Evolutionary conservation across 2,888 invertebrate genomes (phyloP), one percentile per base, ranked within the genome.

Genomic region (Leptinotarsa rubiginosa): DNA sequence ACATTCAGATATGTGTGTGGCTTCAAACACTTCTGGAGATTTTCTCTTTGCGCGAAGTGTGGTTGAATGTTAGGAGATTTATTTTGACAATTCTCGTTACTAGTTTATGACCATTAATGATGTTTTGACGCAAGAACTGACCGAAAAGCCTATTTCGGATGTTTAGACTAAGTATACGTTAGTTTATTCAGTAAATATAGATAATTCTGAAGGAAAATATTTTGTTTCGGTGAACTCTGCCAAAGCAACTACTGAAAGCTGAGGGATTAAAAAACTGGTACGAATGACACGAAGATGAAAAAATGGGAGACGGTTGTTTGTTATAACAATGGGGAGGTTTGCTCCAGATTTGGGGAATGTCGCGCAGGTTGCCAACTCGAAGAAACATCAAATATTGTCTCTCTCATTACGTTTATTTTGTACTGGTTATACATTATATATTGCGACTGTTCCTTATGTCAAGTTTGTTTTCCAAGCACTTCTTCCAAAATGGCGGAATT

Each of bases 151-250:
- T 41, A 41, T 41, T 41, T 56, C 13, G 22, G 18, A 56, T 56
- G 56, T 56, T 56, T 56, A 56, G 56, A 22, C 56, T 56, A 22
- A 56, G 56, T 22, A 22, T 56, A 20, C 15, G 56, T 56, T 56
- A 56, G 56, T 56, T 56, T 56, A 15, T 56, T 56, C 22, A 56
- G 13, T 22, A 15, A 56, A 56, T 56, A 56, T 56, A 10, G 20
- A 4, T 56, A 22, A 56, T 56, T 56, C 22, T 20, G 12, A 12
- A 22, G 22, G 13, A 56, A 56, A 56, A 41, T 41, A 41, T 41
- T 56, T 56, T 56, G 56, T 15, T 22, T 3, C 15, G 56, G 15
- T 56, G 56, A 56, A 56, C 56, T 56, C 22, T 56, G 56, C 56
- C 56, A 56, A 56, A 56, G 18, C 22, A 22, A 22, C 56, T 22